Conservation (phyloP, 1,140 invertebrate genomes). For the Pachyrhynchus sulphureomaculatus region DNA sequence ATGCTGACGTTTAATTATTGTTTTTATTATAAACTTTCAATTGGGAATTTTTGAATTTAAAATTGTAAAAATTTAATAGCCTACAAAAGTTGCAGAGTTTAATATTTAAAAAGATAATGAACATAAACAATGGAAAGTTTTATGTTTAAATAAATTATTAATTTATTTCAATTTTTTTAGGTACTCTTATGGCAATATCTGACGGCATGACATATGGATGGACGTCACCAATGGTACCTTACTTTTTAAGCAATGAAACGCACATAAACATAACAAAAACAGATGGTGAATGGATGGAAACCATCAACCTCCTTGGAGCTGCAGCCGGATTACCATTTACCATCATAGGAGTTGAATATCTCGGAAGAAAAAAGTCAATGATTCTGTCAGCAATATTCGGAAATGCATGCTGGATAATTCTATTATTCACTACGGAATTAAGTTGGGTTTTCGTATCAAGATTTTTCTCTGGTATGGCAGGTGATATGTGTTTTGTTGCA, state of each 20-base stretch:
- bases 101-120: too few species aligned
- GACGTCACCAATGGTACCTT: constrained; percentile 62
- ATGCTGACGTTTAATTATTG: too few species aligned
- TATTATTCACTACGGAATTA: constrained; percentile 52
- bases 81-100: too few species aligned
- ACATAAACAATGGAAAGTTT: too few species aligned
- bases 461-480: constrained; percentile 42
- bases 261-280: constrained; percentile 44
- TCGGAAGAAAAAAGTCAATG: constrained; percentile 65
- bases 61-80: too few species aligned
- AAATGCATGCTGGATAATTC: constrained; percentile 62
- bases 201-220: constrained; percentile 57
- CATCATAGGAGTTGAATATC: constrained; percentile 57
- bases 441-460: constrained; percentile 56
- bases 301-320: constrained; percentile 62
- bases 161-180: too few species aligned
- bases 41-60: too few species aligned
- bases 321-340: constrained; percentile 60
- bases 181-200: constrained; percentile 43
- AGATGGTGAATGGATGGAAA: constrained; percentile 60
- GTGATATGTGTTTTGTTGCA: constrained; percentile 43
- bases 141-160: too few species aligned
- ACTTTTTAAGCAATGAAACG: constrained; percentile 47
- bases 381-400: constrained; percentile 60
- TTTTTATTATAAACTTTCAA: too few species aligned